Evolutionary conservation across 2,888 invertebrate species (phyloP), one percentile per base, ranked within the genome.

Genomic region (Chymomyza procnemis): DNA sequence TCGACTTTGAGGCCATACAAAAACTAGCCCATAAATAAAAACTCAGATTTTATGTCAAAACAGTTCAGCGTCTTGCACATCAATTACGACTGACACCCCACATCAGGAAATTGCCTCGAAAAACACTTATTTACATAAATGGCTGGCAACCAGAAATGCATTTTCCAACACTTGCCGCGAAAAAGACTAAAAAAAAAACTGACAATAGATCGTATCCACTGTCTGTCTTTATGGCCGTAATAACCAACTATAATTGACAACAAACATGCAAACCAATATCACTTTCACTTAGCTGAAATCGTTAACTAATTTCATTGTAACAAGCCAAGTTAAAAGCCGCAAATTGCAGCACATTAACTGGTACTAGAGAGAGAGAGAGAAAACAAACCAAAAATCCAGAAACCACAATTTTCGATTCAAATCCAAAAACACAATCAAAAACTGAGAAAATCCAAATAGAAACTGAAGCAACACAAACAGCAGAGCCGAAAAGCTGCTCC

Each of bases 201-300:
- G 34, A 41, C 34, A 12, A 41, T 1, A 41, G 34, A 41, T 41
- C 12, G 34, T 41, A 41, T 5, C 12, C 12, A 41, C 34, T 57
- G 26, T 57, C 34, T 57, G 26, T 57, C 26, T 22, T 22, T 6
- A 5, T 26, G 34, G 19, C 54, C 34, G 52, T 57, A 18, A 62
- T 50, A 69, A 14, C 61, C 59, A 64, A 66, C 57, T 26, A 61
- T 73, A 73, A 69, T 64, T 66, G 61, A 57, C 61, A 48, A 26
- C 8, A 41, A 59, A 62, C 56, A 73, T 59, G 66, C 69, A 66
- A 73, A 26, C 46, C 61, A 47, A 70, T 50, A 61, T 61, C 54
- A 55, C 75, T 74, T 74, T 74, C 74, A 65, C 74, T 74, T 26
- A 58, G 34, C 19, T 8, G 12, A 58, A 14, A 12, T 56, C n/a